Evolutionary conservation across 2,888 invertebrate species (phyloP).

Genomic region (Epistrophe eligans): DNA sequence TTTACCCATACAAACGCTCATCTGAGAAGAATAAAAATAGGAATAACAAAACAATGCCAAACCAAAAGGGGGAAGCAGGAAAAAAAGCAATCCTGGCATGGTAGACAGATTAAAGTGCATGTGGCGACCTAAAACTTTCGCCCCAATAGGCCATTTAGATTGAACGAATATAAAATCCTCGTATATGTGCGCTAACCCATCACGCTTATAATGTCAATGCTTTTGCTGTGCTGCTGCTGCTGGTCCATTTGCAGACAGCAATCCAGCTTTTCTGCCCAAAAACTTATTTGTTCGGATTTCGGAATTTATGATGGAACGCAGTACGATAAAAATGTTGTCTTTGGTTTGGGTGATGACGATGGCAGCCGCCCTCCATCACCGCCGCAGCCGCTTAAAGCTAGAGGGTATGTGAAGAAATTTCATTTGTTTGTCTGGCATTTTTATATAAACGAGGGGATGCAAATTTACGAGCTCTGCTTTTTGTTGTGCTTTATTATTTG

Average conservation of each 20-base stretch:
- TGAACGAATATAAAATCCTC: slow-evolving; percentile 60
- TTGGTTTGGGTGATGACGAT: background rate
- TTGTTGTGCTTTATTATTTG: slow-evolving; percentile 62
- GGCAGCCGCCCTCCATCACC: no score
- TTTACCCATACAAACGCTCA: slow-evolving; percentile 2
- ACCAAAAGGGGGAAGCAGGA: slow-evolving; percentile 18
- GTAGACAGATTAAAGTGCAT: slow-evolving; percentile 69
- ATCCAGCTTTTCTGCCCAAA: slow-evolving; percentile 19
- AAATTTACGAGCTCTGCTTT: slow-evolving; percentile 54
- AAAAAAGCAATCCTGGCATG: slow-evolving; percentile 40
- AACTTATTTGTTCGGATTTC: slow-evolving; percentile 60
- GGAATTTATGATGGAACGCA: slow-evolving; percentile 68
- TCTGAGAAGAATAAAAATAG: background rate
- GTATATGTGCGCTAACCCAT: slow-evolving; percentile 19
- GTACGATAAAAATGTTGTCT: slow-evolving; percentile 50
- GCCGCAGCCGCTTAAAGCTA: background rate
- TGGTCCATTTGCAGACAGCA: slow-evolving; percentile 60
- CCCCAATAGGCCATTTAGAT: slow-evolving; percentile 62
- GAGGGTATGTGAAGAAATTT: slow-evolving; percentile 43
- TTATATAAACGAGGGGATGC: slow-evolving; percentile 51
- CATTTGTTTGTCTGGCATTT: slow-evolving; percentile 49
- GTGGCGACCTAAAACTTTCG: slow-evolving; percentile 57
- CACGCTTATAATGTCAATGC: slow-evolving; percentile 18
- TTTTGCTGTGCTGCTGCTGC: slow-evolving; percentile 27
- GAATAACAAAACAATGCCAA: slow-evolving; percentile 29